Percentiles rank a stretch among this genome's conserved stretches.
Conservation (phyloP, 2,113 vertebrate species). For the Empidonax traillii region DNA sequence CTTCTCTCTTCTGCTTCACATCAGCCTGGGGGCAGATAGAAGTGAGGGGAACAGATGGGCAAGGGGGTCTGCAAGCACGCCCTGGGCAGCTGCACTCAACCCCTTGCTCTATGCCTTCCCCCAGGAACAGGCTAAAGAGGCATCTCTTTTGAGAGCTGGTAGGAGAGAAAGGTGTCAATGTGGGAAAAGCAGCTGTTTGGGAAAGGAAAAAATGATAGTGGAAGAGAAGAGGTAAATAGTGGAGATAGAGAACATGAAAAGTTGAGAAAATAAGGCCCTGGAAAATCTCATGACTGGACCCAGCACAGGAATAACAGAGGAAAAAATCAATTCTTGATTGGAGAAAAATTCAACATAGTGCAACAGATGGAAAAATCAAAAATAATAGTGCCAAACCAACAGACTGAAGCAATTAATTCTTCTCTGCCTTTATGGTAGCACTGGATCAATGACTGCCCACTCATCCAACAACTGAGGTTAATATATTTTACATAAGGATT, state of each 20-base stretch:
- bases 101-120: background rate
- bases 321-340: background rate
- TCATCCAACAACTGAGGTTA: background rate
- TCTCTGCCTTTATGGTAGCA: background rate
- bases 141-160: background rate
- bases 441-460: background rate
- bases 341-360: background rate
- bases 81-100: background rate
- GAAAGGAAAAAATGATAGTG: background rate
- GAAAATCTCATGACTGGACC: background rate
- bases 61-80: accelerated
- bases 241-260: background rate
- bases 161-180: accelerated
- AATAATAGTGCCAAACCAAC: background rate
- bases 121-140: background rate
- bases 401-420: background rate
- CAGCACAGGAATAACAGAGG: background rate
- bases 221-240: background rate
- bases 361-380: background rate
- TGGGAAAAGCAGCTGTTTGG: background rate
- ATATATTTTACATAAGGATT: background rate
- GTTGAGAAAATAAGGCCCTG: background rate
- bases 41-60: accelerated
- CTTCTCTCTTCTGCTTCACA: background rate
- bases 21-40: background rate